Base-by-base conservation (phyloP, 53 echinoderm and acorn worm species). In the Glandiceps talaboti region DNA sequence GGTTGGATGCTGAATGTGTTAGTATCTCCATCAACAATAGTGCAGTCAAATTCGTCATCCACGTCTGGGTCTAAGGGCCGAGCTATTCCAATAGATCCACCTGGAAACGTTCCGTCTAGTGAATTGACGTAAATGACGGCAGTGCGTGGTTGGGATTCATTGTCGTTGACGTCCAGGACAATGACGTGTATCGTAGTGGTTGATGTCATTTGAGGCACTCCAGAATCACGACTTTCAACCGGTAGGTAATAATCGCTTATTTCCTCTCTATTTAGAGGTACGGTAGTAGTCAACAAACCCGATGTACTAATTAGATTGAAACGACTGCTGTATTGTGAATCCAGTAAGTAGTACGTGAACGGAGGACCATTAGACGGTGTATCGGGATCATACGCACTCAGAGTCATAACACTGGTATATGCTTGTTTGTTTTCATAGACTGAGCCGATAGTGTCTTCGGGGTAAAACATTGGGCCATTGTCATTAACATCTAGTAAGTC, bases 61-160 rank as follows among this genome's bases (percentile, higher is more conserved):
- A 85, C 83, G 79, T 97, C 97, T 29, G 83, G 79, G 72, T 97
- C 97, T 30, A 87, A 87, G 0, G 97, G 97, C 79, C 87, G 79
- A 32, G 89, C 93, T n/a, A 82, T 81, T 33, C 93, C 93, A 74
- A 97, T 84, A 0, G 82, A 29, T 1, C 97, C 97, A 29, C 97
- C 97, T 28, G 89, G 78, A 77, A 97, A 97, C 1, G 73, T 81
- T 26, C 91, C 88, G 81, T 93, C 87, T 79, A 87, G 93, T 27
- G 88, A 82, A 80, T 93, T 92, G 28, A 97, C 97, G 76, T 97
- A 92, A 81, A 97, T 97, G 14, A 87, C 85, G 73, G 92, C 97
- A 84, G 93, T 84, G 74, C 97, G 81, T 20, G 83, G 74, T 28
- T 91, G 85, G 0, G 97, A 93, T 25, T 90, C 87, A 73, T 97